phyloP scores from a whole-genome alignment of 2,797 vertebrate species.

The Siniperca scherzeri region DNA sequence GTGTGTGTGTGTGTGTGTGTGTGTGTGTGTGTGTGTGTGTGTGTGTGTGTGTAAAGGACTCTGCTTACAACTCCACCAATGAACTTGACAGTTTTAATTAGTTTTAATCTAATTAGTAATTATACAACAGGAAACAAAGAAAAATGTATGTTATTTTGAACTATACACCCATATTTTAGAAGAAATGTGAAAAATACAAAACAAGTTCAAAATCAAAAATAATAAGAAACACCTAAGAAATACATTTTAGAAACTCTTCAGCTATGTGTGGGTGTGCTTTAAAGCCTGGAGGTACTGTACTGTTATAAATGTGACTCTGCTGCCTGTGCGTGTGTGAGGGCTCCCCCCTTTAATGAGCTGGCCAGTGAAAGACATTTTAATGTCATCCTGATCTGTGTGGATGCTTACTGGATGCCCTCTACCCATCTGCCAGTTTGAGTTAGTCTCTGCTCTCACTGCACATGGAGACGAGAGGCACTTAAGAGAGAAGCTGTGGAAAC shows the following conservation, averaged over 20 bases:
- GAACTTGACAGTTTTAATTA: background rate
- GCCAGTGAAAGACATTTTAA: conserved; percentile 70
- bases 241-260: background rate
- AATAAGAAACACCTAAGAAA: background rate
- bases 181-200: background rate
- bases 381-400: conserved; percentile 71
- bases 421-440: conserved; percentile 74
- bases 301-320: conserved; percentile 9
- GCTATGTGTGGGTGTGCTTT: conserved; percentile 9
- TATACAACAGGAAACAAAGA: background rate
- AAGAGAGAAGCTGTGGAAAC: conserved; percentile 14
- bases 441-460: conserved; percentile 57
- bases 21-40: conserved; percentile 3
- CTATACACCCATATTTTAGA: background rate
- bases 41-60: conserved; percentile 4
- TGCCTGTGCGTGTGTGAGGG: conserved; percentile 23
- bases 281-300: background rate
- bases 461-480: conserved; percentile 41
- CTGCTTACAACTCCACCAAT: background rate
- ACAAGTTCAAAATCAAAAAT: background rate
- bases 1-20: conserved; percentile 9
- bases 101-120: background rate
- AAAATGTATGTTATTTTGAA: background rate
- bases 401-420: conserved; percentile 75
- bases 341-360: conserved; percentile 36